These are phyloP conservation scores for Drosophila limbata DNA, from an alignment of 2,888 invertebrate genomes.

Conservation along the genomic window DNA sequence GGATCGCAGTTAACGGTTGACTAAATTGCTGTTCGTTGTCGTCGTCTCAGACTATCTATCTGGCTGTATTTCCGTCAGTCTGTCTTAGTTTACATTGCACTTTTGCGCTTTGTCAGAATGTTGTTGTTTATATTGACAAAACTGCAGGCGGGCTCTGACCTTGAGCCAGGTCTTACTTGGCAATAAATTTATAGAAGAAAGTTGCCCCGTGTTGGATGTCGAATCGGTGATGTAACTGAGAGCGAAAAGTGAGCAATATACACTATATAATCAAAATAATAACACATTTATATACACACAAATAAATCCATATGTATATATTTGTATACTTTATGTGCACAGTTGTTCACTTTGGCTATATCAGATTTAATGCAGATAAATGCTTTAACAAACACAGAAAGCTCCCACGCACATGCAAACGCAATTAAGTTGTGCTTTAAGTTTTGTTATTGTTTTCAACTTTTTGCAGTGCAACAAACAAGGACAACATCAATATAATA, in stretches of 20 bases:
- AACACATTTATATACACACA: conserved; percentile 2
- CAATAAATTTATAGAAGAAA: conserved; percentile 47
- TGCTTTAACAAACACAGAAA: conserved; percentile 49
- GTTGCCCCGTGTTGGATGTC: conserved; percentile 38
- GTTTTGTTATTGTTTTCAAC: conserved; percentile 9
- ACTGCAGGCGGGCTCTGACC: conserved; percentile 64
- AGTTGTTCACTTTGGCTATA: conserved; percentile 32
- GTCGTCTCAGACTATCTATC: conserved; percentile 19
- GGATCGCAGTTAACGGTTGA: conserved; percentile 59
- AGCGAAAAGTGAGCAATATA: conserved; percentile 36
- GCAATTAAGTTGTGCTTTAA: conserved; percentile 49
- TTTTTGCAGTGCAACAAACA: conserved; percentile 30
- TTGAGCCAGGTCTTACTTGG: conserved; percentile 57
- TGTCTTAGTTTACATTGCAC: conserved; percentile 49
- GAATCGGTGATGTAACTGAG: conserved; percentile 52
- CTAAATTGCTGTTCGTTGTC: conserved; percentile 50
- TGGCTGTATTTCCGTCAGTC: conserved; percentile 7
- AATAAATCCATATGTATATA: conserved; percentile 4
- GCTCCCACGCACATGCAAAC: conserved; percentile 69
- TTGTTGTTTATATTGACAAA: conserved; percentile 69
- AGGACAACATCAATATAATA: conserved; percentile 38
- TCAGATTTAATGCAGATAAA: conserved; percentile 46
- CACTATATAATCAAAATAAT: conserved; percentile 11
- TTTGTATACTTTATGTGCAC: conserved; percentile 6
- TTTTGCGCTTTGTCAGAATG: conserved; percentile 21